Conservation (phyloP, 92 coral and sea anemone species). For the Nematostella vectensis region DNA sequence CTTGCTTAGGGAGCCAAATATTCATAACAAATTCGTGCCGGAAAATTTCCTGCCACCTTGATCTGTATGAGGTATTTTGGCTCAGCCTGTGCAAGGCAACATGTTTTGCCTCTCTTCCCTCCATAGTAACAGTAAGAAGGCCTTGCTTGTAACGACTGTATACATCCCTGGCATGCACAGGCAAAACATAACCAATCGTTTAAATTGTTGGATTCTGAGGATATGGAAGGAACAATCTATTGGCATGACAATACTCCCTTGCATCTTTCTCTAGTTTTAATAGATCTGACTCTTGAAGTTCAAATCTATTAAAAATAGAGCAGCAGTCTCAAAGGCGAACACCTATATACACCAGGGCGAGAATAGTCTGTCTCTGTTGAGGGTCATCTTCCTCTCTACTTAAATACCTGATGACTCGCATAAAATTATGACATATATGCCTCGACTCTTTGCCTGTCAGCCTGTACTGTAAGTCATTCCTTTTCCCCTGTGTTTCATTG, state of each 20-base stretch:
- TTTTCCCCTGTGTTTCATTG: constrained; percentile 38
- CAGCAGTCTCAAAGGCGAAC: no score
- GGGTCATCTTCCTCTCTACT: no score
- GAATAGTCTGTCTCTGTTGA: no score
- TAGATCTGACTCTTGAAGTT: constrained; percentile 50
- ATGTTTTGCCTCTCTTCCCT: constrained; percentile 43
- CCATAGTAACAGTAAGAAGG: constrained; percentile 33
- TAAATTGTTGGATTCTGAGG: constrained; percentile 50
- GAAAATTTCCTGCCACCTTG: constrained; percentile 31
- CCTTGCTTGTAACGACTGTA: constrained; percentile 33
- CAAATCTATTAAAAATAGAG: constrained; percentile 49
- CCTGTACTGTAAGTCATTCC: constrained; percentile 27
- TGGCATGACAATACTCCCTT: neutral
- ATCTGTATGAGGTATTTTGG: constrained; percentile 18
- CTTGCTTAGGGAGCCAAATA: constrained; percentile 42
- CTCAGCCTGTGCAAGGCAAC: constrained; percentile 26
- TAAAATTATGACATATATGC: constrained; percentile 33
- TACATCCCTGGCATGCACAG: constrained; percentile 28
- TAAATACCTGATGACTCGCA: constrained; percentile 17
- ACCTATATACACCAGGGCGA: no score
- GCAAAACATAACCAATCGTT: constrained; percentile 31
- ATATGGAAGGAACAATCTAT: no score
- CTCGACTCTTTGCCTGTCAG: constrained; percentile 46
- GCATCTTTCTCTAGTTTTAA: no score
- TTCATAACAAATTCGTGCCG: constrained; percentile 34